A percentile compares a stretch with the other conserved stretches of the same genome.
Evolutionary conservation across 1,140 invertebrate species (phyloP).

Genomic region (Vollenhovia emeryi): DNA sequence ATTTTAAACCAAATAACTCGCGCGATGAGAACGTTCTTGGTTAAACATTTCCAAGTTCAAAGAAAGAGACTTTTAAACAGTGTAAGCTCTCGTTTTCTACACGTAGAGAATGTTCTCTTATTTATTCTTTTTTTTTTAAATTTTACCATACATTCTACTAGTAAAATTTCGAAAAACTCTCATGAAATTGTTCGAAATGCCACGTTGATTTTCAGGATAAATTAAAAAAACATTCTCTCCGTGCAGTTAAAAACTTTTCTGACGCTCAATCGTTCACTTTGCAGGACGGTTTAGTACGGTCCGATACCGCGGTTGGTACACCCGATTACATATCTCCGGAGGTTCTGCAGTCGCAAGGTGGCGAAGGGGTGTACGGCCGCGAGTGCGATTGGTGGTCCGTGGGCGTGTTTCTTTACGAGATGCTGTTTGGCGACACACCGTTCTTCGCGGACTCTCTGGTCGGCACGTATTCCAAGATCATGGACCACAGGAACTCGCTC

Average conservation of each 20-base stretch:
- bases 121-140: too few species aligned
- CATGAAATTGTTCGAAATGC: too few species aligned
- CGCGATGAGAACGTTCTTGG: not conserved
- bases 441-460: slow-evolving; percentile 99
- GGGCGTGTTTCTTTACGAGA: slow-evolving; percentile 99
- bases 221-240: too few species aligned
- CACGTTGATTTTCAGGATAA: too few species aligned
- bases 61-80: not conserved
- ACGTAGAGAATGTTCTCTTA: too few species aligned
- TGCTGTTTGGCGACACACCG: slow-evolving; percentile 99
- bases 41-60: not conserved
- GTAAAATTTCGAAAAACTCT: too few species aligned
- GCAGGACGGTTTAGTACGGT: slow-evolving; percentile 96
- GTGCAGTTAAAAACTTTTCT: slow-evolving; percentile 27
- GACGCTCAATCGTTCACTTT: slow-evolving; percentile 47
- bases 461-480: slow-evolving; percentile 99
- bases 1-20: not conserved
- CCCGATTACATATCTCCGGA: slow-evolving; percentile 99
- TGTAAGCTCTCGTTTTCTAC: slow-evolving; percentile 28
- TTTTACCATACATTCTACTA: too few species aligned
- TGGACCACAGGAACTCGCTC: slow-evolving; percentile 98
- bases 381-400: slow-evolving; percentile 99
- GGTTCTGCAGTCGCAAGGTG: slow-evolving; percentile 98
- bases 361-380: slow-evolving; percentile 96
- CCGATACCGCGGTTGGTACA: slow-evolving; percentile 99